These are phyloP conservation scores for Calcarius lapponicus DNA, from an alignment of 2,797 vertebrate genomes.

Conservation along the genomic window DNA sequence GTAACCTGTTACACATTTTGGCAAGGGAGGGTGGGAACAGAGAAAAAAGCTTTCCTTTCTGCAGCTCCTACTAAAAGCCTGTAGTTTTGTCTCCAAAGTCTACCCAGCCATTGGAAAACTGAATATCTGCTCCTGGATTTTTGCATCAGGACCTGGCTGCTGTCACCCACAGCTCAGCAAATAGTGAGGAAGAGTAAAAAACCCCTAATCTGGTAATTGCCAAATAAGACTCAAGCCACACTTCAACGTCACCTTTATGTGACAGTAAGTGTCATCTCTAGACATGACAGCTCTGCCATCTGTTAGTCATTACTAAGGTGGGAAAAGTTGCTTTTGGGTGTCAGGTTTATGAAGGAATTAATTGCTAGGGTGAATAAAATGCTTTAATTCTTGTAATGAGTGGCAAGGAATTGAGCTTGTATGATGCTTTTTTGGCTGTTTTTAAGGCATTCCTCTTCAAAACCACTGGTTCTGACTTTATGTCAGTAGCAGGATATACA, in stretches of 20 bases:
- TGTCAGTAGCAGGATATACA: conserved; percentile 14
- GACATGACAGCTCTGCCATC: background rate
- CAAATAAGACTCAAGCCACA: background rate
- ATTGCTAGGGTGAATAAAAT: background rate
- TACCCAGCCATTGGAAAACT: background rate
- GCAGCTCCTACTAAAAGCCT: background rate
- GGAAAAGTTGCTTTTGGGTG: background rate
- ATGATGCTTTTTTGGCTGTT: conserved; percentile 12
- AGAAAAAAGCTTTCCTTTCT: background rate
- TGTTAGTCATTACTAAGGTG: background rate
- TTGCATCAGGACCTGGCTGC: background rate
- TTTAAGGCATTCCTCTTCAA: conserved; percentile 60
- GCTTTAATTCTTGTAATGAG: conserved; percentile 4
- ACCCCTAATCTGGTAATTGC: background rate
- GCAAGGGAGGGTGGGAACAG: background rate
- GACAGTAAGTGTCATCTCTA: background rate
- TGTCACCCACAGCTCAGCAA: background rate
- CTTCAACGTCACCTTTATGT: background rate
- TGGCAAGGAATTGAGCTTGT: conserved; percentile 2
- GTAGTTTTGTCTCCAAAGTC: background rate
- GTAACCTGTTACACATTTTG: background rate
- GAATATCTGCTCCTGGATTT: background rate
- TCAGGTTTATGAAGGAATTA: background rate
- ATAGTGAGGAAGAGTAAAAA: background rate
- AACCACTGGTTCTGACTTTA: background rate